phyloP scores from a whole-genome alignment of 2,888 invertebrate species.

The Ectemnius continuus region DNA sequence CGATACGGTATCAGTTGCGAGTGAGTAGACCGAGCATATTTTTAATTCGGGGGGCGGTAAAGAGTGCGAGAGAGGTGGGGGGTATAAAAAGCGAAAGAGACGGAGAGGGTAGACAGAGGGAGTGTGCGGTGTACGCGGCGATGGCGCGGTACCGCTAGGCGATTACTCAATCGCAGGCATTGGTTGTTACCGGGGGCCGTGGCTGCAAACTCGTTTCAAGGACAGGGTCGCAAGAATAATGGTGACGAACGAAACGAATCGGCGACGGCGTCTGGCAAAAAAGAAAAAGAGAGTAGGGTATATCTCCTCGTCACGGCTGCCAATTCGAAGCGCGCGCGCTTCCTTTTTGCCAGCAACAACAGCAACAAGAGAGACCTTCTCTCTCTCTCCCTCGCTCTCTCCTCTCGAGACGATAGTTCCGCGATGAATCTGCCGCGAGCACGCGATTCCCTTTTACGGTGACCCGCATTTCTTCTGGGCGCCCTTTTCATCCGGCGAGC shows the following conservation, averaged over 20 bases:
- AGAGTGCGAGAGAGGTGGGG: too few relatives aligned
- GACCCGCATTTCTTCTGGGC: conserved; percentile 16
- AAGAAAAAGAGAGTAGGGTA: conserved; percentile 8
- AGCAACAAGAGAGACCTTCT: too few relatives aligned
- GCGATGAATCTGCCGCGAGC: conserved; percentile 9
- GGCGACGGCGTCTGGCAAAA: neutral
- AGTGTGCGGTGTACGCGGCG: too few relatives aligned
- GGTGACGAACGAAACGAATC: conserved; percentile 25
- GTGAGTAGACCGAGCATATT: too few relatives aligned
- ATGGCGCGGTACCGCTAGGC: conserved; percentile 45
- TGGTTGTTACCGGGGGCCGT: conserved; percentile 43
- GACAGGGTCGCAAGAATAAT: conserved; percentile 49
- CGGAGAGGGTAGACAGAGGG: conserved; percentile 25
- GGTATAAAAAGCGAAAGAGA: conserved; percentile 35
- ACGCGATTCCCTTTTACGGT: conserved; percentile 15
- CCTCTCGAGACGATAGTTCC: conserved; percentile 15
- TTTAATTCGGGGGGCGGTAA: too few relatives aligned
- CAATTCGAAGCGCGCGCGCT: conserved; percentile 11
- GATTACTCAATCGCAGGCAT: conserved; percentile 54
- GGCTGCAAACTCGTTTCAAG: conserved; percentile 54
- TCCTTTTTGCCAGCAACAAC: conserved; percentile 20
- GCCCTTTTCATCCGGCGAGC: neutral
- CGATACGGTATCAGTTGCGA: too few relatives aligned
- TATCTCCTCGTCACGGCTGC: conserved; percentile 27
- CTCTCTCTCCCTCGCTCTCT: too few relatives aligned